Base-by-base conservation (phyloP, 2,797 vertebrate species). In the Manis crassicaudata region DNA sequence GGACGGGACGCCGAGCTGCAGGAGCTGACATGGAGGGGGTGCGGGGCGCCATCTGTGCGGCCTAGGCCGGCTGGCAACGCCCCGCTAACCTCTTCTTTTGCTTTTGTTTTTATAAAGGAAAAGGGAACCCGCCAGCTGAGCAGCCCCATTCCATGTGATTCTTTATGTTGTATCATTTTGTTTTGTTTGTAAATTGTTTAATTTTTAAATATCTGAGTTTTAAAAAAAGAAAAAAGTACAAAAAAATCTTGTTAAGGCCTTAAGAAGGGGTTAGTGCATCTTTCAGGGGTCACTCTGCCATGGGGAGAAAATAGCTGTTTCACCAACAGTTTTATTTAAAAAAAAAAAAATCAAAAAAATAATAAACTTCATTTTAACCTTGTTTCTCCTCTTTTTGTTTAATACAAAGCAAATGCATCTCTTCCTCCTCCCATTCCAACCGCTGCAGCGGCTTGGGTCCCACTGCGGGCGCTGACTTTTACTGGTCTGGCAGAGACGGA, bases 291-390 rank as follows among this genome's bases (percentile, higher is more conserved):
- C 98, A 98, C 98, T 98, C 98, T 98, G 98, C 98, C 98, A 95
- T 98, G 98, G 98, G 98, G 98, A 98, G 98, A 98, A 98, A 98
- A 98, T 98, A 98, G 98, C 98, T 99, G 98, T 99, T 98, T 99
- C 98, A 98, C 98, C 98, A 98, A 99, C 98, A 99, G 98, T 98
- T 99, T 99, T 99, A 98, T 99, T 98, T 98, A 98, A 98, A 99
- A 98, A 98, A 98, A 98, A 98, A 98, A 98, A 96, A 96, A 88
- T 97, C 97, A 95, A 97, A 98, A 98, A 98, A 98, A 98, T 96
- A 99, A 99, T 99, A 99, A 99, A 99, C 98, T 99, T 99, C 98
- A 99, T 99, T 99, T 99, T 99, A 99, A 99, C 98, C 98, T 99
- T 98, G 98, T 98, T 98, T 98, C 97, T 98, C 97, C 94, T 98